Base-by-base conservation (phyloP, 2,797 vertebrate species). In the Platalea minor region DNA sequence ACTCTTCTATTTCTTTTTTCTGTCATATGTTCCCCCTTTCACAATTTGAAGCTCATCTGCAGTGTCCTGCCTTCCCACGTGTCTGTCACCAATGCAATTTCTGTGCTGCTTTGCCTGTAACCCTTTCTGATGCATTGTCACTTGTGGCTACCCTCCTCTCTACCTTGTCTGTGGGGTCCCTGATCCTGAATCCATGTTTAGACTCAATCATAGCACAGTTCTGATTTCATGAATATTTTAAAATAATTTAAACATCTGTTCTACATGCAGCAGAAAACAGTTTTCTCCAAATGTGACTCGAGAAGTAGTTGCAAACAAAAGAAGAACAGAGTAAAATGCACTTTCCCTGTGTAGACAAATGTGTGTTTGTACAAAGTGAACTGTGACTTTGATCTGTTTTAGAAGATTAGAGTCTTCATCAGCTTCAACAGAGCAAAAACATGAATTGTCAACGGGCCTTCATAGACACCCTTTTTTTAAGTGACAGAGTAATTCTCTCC, bases 381-480 rank as follows among this genome's bases (percentile, higher is more conserved):
- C 57, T 60, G 8, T 60, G 53, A 72, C 6, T 88, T 76, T 54
- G 2, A 56, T 76, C 11, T 33, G 2, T 35, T 77, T 80, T 35
- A 64, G 15, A 83, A 14, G 4, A 86, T 65, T 10, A 31, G 6
- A 5, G 3, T 64, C 39, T 93, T 90, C 54, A 50, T 37, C 29
- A 85, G 7, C 23, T 77, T 90, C 39, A 77, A 39, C 13, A 69
- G 0, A 73, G 9, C 1, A 61, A 78, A 51, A 72, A 46, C 3
- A n/a, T 1, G 1, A 50, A n/a, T 19, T 54, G 24, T 31, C 26
- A 88, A 11, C 3, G 4, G 8, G 2, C 4, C 25, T 74, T 46
- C 1, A 0, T 18, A 76, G 21, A 51, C 13, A 43, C 4, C 28
- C 3, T 53, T 39, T 88, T 73, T 77, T n/a, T 46, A 74, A 33